These are phyloP conservation scores for Oncorhynchus mykiss DNA, from an alignment of 2,113 vertebrate species.

Conservation along the genomic window DNA sequence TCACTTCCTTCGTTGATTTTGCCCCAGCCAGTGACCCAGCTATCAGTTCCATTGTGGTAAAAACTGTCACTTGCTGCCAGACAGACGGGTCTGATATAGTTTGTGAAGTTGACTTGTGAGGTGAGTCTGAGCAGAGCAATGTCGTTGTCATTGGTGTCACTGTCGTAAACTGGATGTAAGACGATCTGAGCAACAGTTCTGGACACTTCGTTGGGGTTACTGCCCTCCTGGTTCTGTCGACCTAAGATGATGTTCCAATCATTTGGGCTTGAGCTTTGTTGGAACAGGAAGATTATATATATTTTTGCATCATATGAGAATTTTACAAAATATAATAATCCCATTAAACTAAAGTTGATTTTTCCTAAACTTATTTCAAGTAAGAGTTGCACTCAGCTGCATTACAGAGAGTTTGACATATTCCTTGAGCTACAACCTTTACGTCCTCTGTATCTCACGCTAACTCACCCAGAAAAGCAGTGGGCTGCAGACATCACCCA, in stretches of 20 bases:
- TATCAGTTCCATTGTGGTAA: conserved; percentile 68
- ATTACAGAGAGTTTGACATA: too few species aligned
- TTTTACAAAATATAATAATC: too few species aligned
- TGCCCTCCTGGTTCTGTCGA: neutral
- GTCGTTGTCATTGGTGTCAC: conserved; percentile 54
- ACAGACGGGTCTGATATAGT: conserved; percentile 72
- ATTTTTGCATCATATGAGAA: neutral
- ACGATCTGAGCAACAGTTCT: conserved; percentile 13
- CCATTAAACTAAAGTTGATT: too few species aligned
- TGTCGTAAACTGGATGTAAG: conserved; percentile 32
- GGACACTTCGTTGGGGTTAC: neutral
- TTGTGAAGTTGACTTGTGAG: conserved; percentile 32
- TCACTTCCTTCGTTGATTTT: conserved; percentile 10
- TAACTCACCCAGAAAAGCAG: conserved; percentile 50
- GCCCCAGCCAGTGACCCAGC: conserved; percentile 76
- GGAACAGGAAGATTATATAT: neutral
- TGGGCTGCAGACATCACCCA: conserved; percentile 71
- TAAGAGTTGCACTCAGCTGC: too few species aligned
- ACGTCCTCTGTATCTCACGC: too few species aligned
- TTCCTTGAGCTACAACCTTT: too few species aligned
- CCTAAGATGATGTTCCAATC: neutral
- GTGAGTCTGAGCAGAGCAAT: conserved; percentile 70
- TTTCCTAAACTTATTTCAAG: too few species aligned
- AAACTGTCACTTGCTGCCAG: conserved; percentile 53
- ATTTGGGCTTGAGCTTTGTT: neutral